Evolutionary conservation across 1,140 invertebrate species (phyloP).

Genomic region (Metaphire vulgaris): DNA sequence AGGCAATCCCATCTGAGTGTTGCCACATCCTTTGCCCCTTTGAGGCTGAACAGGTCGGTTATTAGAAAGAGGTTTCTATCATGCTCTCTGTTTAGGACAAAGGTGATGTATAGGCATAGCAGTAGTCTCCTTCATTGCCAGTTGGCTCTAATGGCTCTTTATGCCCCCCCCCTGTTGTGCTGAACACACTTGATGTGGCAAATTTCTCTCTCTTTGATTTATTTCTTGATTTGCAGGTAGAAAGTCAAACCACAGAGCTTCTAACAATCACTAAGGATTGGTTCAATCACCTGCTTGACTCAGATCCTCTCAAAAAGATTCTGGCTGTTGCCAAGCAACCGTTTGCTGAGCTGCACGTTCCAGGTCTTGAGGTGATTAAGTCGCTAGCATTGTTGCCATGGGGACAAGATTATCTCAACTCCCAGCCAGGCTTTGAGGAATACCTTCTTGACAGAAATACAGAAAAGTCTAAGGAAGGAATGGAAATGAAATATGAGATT

Average conservation of each 20-base stretch:
- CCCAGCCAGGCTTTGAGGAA: conserved; percentile 61
- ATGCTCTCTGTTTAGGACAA: no score
- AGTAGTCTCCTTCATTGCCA: background rate
- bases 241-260: background rate
- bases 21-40: no score
- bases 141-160: background rate
- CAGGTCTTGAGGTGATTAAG: conserved; percentile 54
- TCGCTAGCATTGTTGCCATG: conserved; percentile 55
- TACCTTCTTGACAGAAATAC: conserved; percentile 63
- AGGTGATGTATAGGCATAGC: no score
- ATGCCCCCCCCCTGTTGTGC: no score
- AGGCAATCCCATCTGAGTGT: no score
- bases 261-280: background rate
- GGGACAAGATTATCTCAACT: conserved; percentile 58
- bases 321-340: conserved; percentile 48
- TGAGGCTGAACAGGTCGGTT: no score
- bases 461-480: conserved; percentile 61
- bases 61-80: no score
- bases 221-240: no score
- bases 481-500: conserved; percentile 63
- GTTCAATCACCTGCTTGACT: background rate
- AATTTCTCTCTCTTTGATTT: no score
- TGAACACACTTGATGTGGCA: no score
- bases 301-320: background rate
- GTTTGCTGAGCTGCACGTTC: conserved; percentile 56